These are phyloP conservation scores for Chironomus tepperi DNA, from an alignment of 1,140 invertebrate genomes.

Conservation along the genomic window DNA sequence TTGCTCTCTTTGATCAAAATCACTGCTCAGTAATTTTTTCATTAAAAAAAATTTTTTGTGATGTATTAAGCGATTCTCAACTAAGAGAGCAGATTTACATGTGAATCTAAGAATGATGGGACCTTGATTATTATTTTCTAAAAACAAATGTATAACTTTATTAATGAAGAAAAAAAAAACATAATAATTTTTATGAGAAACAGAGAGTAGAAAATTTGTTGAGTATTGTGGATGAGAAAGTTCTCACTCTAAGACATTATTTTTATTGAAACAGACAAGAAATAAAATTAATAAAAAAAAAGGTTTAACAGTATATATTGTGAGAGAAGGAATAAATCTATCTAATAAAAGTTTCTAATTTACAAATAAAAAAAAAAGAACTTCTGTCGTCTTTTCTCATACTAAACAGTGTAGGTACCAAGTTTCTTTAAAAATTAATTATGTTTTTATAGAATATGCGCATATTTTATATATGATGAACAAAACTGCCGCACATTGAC, in stretches of 20 bases:
- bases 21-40: too few species aligned
- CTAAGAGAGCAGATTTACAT: not conserved
- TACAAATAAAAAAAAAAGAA: not conserved
- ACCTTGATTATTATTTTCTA: not conserved
- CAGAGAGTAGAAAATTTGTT: not conserved
- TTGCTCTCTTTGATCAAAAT: too few species aligned
- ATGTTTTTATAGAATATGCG: too few species aligned
- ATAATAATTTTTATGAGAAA: not conserved
- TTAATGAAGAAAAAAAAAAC: not conserved
- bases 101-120: not conserved
- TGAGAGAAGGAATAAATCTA: not conserved
- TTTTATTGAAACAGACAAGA: not conserved
- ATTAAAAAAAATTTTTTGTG: too few species aligned
- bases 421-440: too few species aligned
- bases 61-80: not conserved
- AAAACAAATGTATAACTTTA: not conserved
- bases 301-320: not conserved
- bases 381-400: too few species aligned
- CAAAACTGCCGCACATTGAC: too few species aligned
- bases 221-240: not conserved
- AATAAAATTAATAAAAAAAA: not conserved
- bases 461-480: too few species aligned
- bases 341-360: slow-evolving; percentile 8
- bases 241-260: slow-evolving; percentile 1
- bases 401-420: too few species aligned